These are phyloP conservation scores for Congeria kusceri DNA, from an alignment of 2,888 invertebrate genomes.

Conservation along the genomic window DNA sequence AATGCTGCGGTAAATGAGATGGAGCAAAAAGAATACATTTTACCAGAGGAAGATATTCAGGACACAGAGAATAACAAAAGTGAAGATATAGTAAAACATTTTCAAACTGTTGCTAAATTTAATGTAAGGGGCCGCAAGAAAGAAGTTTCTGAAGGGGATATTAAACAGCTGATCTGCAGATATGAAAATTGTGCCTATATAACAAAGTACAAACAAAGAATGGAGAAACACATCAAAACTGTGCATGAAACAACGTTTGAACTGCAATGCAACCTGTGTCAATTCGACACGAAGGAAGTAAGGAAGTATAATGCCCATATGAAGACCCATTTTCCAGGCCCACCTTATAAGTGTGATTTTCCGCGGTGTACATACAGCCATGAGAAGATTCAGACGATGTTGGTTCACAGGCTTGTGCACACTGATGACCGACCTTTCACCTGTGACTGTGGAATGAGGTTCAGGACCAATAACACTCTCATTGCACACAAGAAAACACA, in stretches of 20 bases:
- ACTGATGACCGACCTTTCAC: conserved; percentile 86
- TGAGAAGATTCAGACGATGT: conserved; percentile 87
- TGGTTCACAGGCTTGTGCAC: conserved; percentile 88
- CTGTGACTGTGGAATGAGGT: conserved; percentile 88
- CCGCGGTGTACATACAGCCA: conserved; percentile 87
- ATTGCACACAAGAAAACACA: conserved; percentile 88
- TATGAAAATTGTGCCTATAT: conserved; percentile 68
- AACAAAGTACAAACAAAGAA: conserved; percentile 49
- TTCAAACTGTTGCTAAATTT: not conserved
- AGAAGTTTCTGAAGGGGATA: not conserved
- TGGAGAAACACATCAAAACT: conserved; percentile 70
- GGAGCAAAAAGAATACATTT: conserved; percentile 33
- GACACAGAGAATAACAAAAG: conserved; percentile 10
- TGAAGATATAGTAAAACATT: not conserved
- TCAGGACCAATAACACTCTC: conserved; percentile 88
- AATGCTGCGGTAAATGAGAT: conserved; percentile 15
- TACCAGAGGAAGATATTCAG: not conserved
- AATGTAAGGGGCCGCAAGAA: conserved; percentile 7
- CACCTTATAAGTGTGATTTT: conserved; percentile 89
- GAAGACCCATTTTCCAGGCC: conserved; percentile 87
- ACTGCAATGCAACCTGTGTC: conserved; percentile 87
- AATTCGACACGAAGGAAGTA: conserved; percentile 89
- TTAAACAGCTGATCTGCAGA: conserved; percentile 47
- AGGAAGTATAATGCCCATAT: conserved; percentile 88
- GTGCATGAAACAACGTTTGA: conserved; percentile 67